phyloP scores from a whole-genome alignment of 2,888 invertebrate species.

The Tipula lateralis region DNA sequence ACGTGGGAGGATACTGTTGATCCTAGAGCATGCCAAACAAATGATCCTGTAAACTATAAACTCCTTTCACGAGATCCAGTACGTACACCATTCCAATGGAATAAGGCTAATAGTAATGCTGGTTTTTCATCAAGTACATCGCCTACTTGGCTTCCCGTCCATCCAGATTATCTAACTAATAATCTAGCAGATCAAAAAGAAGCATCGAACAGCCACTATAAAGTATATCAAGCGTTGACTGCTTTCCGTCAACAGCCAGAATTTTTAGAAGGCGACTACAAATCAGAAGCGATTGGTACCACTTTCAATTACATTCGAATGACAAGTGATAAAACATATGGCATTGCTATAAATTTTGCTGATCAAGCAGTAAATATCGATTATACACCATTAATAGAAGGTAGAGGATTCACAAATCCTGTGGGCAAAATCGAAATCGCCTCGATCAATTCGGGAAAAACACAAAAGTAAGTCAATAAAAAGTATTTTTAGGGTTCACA shows the following conservation, averaged over 20 bases:
- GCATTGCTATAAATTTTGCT: constrained; percentile 25
- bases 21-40: constrained; percentile 54
- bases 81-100: constrained; percentile 81
- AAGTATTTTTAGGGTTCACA: neutral
- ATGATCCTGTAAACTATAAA: constrained; percentile 45
- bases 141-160: constrained; percentile 66
- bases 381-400: neutral
- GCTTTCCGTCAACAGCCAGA: constrained; percentile 52
- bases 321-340: neutral
- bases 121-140: constrained; percentile 54
- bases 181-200: constrained; percentile 56
- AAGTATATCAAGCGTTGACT: constrained; percentile 57
- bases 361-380: neutral
- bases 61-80: constrained; percentile 67
- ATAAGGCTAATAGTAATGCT: constrained; percentile 46
- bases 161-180: constrained; percentile 54
- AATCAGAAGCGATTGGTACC: constrained; percentile 52
- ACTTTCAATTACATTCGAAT: neutral
- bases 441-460: neutral
- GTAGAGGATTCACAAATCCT: neutral
- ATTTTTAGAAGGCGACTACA: constrained; percentile 54
- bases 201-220: constrained; percentile 55
- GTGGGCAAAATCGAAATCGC: neutral
- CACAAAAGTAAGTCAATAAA: neutral
- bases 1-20: constrained; percentile 53